phyloP scores from a whole-genome alignment of 2,113 vertebrate species.

The Grallaria varia region DNA sequence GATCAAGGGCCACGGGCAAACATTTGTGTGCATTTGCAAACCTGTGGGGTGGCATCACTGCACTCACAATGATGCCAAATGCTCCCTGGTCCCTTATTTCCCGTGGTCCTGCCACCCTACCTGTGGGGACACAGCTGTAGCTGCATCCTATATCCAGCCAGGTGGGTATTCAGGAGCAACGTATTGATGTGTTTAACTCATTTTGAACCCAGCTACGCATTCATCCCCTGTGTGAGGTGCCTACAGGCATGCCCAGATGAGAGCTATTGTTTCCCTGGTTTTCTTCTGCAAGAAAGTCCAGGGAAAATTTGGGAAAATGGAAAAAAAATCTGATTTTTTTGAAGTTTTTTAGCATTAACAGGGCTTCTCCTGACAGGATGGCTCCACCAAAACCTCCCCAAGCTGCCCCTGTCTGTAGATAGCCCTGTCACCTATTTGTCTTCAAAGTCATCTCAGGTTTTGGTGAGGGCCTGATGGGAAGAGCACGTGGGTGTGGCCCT shows the following conservation, averaged over 20 bases:
- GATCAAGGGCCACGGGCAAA: neutral
- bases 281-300: neutral
- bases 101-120: neutral
- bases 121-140: neutral
- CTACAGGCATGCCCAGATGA: accelerated
- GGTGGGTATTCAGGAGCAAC: neutral
- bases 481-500: too few relatives aligned
- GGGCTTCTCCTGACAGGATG: neutral
- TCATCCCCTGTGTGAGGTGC: neutral
- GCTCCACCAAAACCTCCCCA: neutral
- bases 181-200: neutral
- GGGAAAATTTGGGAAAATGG: neutral
- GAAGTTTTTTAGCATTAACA: neutral
- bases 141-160: neutral
- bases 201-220: neutral
- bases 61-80: neutral
- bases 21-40: neutral
- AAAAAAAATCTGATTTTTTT: neutral
- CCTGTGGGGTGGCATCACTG: neutral
- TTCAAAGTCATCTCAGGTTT: neutral
- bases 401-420: too few relatives aligned
- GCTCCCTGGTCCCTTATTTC: neutral
- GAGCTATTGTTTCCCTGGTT: neutral
- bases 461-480: neutral
- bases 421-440: neutral